A percentile compares a stretch with the other conserved stretches of the same genome.
phyloP scores from a whole-genome alignment of 2,888 invertebrate genomes.

The Tetheella fluctuosa region DNA sequence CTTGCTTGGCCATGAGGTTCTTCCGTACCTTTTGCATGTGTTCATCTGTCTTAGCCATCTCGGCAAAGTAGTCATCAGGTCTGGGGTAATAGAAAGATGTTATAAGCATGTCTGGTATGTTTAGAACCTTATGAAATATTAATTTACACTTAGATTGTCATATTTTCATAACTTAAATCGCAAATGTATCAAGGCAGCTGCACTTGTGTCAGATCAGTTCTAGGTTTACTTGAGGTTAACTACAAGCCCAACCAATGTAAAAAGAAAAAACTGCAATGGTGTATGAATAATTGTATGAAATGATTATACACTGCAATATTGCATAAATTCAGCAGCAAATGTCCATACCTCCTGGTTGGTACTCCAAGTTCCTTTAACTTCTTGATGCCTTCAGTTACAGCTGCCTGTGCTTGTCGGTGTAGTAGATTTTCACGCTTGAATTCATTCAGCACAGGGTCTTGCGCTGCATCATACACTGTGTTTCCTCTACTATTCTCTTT shows the following conservation, averaged over 20 bases:
- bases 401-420: conserved; percentile 93
- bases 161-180: too few species aligned
- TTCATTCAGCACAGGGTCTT: conserved; percentile 94
- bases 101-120: not conserved
- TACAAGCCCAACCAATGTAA: too few species aligned
- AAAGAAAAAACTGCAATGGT: too few species aligned
- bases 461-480: conserved; percentile 84
- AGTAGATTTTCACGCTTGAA: conserved; percentile 95
- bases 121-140: too few species aligned
- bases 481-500: conserved; percentile 88
- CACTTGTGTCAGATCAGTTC: too few species aligned
- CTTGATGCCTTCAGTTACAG: conserved; percentile 92
- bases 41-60: conserved; percentile 98
- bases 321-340: not conserved
- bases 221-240: too few species aligned
- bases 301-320: too few species aligned
- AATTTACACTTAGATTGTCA: too few species aligned
- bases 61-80: conserved; percentile 98
- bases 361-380: conserved; percentile 90
- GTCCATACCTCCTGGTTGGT: conserved; percentile 86
- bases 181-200: too few species aligned
- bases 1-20: conserved; percentile 92
- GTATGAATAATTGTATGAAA: too few species aligned
- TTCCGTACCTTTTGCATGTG: conserved; percentile 98
- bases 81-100: conserved; percentile 53